Conservation (phyloP, 2,113 vertebrate species). For the Xerus inauris region DNA sequence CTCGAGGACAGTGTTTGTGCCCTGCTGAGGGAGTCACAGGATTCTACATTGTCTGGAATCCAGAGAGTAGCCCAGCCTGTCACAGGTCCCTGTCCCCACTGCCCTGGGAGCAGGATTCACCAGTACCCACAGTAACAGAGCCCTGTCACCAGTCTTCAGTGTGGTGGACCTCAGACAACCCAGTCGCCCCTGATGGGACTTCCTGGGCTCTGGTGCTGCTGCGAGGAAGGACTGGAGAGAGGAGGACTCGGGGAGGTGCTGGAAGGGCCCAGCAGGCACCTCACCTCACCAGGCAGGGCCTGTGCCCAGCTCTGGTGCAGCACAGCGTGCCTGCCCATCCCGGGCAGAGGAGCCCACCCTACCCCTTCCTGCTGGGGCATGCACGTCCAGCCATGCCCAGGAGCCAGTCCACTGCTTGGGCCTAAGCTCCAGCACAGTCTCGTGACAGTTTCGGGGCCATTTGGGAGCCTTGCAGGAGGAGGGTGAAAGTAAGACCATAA, state of each 20-base stretch:
- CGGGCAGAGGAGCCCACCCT: background rate
- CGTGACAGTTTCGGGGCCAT: background rate
- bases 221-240: background rate
- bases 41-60: background rate
- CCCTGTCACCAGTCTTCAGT: background rate
- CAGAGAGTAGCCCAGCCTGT: fast-evolving
- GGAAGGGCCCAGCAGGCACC: background rate
- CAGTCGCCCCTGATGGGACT: background rate
- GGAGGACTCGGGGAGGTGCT: fast-evolving
- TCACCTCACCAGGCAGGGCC: background rate
- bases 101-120: too few species aligned
- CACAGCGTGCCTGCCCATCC: background rate
- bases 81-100: background rate
- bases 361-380: fast-evolving
- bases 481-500: fast-evolving
- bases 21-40: fast-evolving
- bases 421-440: background rate
- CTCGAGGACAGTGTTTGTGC: fast-evolving
- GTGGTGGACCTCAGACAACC: background rate
- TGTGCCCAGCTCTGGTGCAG: fast-evolving
- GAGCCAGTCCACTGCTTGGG: background rate
- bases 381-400: background rate
- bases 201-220: background rate
- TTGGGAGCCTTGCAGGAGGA: background rate
- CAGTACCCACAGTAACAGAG: background rate